These are phyloP conservation scores for Coecobrya sp. DNA, from an alignment of 2,888 invertebrate genomes.

Conservation along the genomic window DNA sequence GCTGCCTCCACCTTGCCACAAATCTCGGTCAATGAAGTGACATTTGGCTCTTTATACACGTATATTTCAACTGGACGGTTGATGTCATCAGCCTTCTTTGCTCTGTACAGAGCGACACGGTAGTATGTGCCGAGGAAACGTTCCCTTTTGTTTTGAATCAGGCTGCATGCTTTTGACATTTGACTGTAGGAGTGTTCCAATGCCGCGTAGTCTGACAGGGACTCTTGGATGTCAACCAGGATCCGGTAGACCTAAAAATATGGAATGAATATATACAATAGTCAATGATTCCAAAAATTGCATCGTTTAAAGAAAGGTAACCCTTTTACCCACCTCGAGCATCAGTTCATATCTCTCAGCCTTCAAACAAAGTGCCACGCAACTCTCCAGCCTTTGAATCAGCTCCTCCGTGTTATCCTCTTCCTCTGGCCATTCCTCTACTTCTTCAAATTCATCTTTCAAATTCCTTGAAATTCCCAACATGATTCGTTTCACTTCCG, in stretches of 20 bases:
- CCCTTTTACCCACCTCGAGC: slow-evolving; percentile 85
- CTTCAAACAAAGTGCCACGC: slow-evolving; percentile 85
- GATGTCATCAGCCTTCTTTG: slow-evolving; percentile 79
- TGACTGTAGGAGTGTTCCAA: slow-evolving; percentile 86
- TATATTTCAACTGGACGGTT: slow-evolving; percentile 84
- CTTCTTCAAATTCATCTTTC: slow-evolving; percentile 85
- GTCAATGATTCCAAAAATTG: too few relatives aligned
- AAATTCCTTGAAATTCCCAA: slow-evolving; percentile 85
- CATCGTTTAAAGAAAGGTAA: too few relatives aligned
- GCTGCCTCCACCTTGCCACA: slow-evolving; percentile 86
- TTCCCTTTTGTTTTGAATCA: slow-evolving; percentile 86
- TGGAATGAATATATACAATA: background rate
- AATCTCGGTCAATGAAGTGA: slow-evolving; percentile 85
- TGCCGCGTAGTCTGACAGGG: slow-evolving; percentile 86
- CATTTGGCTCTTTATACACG: slow-evolving; percentile 86
- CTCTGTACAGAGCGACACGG: slow-evolving; percentile 84
- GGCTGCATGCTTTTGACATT: slow-evolving; percentile 85
- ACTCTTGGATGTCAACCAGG: slow-evolving; percentile 86
- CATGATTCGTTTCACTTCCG: slow-evolving; percentile 86
- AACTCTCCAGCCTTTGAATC: slow-evolving; percentile 85
- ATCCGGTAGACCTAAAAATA: slow-evolving; percentile 85
- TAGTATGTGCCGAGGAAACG: slow-evolving; percentile 86
- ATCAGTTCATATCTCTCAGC: slow-evolving; percentile 86
- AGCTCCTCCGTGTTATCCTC: slow-evolving; percentile 86
- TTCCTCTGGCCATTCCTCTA: slow-evolving; percentile 84